Conservation (phyloP, 2,888 invertebrate genomes). For the Timema podura region DNA sequence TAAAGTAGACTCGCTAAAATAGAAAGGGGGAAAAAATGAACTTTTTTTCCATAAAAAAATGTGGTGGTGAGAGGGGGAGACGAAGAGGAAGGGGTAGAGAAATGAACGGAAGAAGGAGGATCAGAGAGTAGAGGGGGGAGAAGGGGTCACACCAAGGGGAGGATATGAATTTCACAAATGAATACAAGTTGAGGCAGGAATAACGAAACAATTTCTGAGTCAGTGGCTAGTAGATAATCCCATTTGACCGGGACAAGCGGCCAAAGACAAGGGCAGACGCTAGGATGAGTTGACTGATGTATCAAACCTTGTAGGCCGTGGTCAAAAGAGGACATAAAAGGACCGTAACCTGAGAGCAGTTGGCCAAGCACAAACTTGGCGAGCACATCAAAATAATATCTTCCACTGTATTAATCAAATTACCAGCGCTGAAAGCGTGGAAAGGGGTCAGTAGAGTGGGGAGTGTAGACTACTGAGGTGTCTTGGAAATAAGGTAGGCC, state of each 20-base stretch:
- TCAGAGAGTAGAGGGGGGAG: background rate
- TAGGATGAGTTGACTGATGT: slow-evolving; percentile 4
- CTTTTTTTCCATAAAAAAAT: background rate
- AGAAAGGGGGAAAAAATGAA: background rate
- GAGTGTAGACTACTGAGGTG: background rate
- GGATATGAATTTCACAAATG: slow-evolving; percentile 26
- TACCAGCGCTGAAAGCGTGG: slow-evolving; percentile 10
- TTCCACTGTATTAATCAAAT: slow-evolving; percentile 24
- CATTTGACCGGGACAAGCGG: slow-evolving; percentile 18
- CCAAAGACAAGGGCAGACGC: slow-evolving; percentile 1
- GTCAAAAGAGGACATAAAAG: too few relatives aligned
- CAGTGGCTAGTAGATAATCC: slow-evolving; percentile 28
- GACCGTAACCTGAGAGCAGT: background rate
- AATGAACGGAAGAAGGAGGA: background rate
- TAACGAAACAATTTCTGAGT: slow-evolving; percentile 28
- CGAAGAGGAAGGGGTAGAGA: background rate
- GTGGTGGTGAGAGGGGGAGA: background rate
- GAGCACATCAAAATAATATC: slow-evolving; percentile 20
- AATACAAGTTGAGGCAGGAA: slow-evolving; percentile 27
- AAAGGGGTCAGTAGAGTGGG: background rate
- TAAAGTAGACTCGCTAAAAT: background rate
- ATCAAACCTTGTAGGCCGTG: too few relatives aligned
- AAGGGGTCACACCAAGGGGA: background rate
- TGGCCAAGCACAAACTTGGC: slow-evolving; percentile 11
- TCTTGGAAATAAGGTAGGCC: background rate